Evolutionary conservation across 2,113 vertebrate genomes (phyloP).

Genomic region (Colossoma macropomum): DNA sequence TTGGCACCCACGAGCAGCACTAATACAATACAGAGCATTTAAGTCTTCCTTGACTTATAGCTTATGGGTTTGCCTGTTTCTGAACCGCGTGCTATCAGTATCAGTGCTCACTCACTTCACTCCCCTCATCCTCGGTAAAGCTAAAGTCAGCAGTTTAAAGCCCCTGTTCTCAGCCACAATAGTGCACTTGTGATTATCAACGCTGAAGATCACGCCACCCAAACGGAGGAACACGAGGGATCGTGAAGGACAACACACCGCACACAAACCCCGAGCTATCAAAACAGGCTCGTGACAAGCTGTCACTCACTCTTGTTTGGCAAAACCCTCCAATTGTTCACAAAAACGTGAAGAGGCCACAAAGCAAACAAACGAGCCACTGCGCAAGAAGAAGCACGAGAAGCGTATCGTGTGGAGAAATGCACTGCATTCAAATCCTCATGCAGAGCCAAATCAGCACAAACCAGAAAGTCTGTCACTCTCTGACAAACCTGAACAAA

Average conservation of each 20-base stretch:
- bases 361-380: conserved; percentile 45
- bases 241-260: conserved; percentile 14
- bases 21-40: no score
- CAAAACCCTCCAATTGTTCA: conserved; percentile 58
- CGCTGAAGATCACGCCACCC: conserved; percentile 20
- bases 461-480: no score
- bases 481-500: no score
- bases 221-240: conserved; percentile 11
- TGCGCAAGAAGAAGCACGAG: background rate
- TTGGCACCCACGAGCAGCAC: no score
- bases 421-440: no score
- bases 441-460: no score
- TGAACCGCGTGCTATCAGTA: background rate
- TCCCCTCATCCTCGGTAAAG: conserved; percentile 21
- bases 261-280: conserved; percentile 71
- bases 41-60: background rate
- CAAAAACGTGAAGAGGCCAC: conserved; percentile 43
- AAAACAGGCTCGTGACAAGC: conserved; percentile 69
- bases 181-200: conserved; percentile 59
- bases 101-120: background rate
- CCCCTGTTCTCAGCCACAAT: conserved; percentile 64
- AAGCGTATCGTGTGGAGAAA: background rate
- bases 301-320: conserved; percentile 64
- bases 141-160: conserved; percentile 28
- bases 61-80: background rate